These are phyloP conservation scores for Dasysyrphus tricinctus DNA, from an alignment of 2,888 invertebrate species.

Conservation along the genomic window DNA sequence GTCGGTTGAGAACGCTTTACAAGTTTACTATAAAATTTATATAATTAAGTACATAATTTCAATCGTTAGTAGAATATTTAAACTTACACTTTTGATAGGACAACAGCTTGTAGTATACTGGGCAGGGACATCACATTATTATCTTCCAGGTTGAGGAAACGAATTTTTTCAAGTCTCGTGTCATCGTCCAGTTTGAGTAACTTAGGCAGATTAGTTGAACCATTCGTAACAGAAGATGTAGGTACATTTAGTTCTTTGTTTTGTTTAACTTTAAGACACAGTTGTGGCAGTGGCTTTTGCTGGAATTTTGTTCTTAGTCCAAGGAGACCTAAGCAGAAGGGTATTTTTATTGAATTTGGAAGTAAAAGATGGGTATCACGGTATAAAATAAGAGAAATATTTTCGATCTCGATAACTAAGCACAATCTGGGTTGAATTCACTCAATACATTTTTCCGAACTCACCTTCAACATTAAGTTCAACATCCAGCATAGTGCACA, in stretches of 20 bases:
- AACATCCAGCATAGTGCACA: slow-evolving; percentile 87
- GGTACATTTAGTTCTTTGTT: slow-evolving; percentile 81
- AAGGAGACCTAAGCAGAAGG: slow-evolving; percentile 83
- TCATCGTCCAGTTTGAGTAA: slow-evolving; percentile 93
- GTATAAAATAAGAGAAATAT: no score
- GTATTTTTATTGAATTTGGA: no score
- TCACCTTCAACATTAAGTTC: slow-evolving; percentile 88
- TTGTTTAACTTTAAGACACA: slow-evolving; percentile 88
- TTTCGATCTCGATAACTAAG: no score
- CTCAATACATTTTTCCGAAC: neutral
- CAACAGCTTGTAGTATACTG: slow-evolving; percentile 90
- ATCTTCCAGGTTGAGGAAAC: slow-evolving; percentile 87
- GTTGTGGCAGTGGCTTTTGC: slow-evolving; percentile 91
- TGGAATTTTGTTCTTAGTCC: slow-evolving; percentile 97
- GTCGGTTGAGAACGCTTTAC: slow-evolving; percentile 89
- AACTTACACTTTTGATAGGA: slow-evolving; percentile 90
- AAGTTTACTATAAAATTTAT: slow-evolving; percentile 85
- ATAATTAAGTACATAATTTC: neutral
- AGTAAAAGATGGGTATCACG: no score
- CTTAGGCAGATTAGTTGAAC: slow-evolving; percentile 85
- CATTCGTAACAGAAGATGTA: slow-evolving; percentile 82
- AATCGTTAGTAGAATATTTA: slow-evolving; percentile 7
- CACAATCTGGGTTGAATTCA: no score
- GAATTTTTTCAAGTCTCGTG: slow-evolving; percentile 90
- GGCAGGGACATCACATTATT: slow-evolving; percentile 85